Base-by-base conservation (phyloP, 2,113 vertebrate species). In the Caranx ignobilis region DNA sequence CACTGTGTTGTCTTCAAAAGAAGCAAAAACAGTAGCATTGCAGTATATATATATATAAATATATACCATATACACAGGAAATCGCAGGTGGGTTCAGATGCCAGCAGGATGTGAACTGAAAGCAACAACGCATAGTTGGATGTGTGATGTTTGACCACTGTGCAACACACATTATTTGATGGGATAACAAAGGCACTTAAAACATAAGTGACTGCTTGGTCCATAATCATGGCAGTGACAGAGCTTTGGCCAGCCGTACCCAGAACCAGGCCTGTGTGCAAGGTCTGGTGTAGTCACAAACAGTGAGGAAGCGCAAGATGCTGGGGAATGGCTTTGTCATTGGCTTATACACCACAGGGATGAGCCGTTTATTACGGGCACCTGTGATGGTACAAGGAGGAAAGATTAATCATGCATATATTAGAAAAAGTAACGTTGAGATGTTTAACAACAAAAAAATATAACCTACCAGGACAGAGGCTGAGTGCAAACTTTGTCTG, bases 401-500 rank as follows among this genome's bases (percentile, higher is more conserved):
- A 19, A 57, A 45, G 2, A 3, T 47, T 47, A 4, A 19, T 2
- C 3, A 6, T 5, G 21, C 1, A 13, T 16, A 32, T 15, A 1
- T 48, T n/a, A 39, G 21, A 34, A 61, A 41, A 41, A 10, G 11
- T 10, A 41, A 41, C 6, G 2, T 10, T 10, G 1, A 5, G 13
- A 9, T 54, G 19, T 56, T 48, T 15, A 62, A 18, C 5, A 19
- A n/a, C 2, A 81, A 4, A 31, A 15, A 52, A 45, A 32, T 57
- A 1, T 1, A 15, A 39, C 86, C 95, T 93, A 98, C 98, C 97
- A 83, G 98, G 98, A 75, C 95, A 96, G 77, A 99, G 96, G 80
- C 98, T 99, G 81, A 99, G 97, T 3, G 97, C 97, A 91, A 99
- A 99, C 94, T 99, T 99, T 64, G 98, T 99, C 95, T 99, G 98